phyloP scores from a whole-genome alignment of 2,797 vertebrate genomes.

The Vireo griseus region DNA sequence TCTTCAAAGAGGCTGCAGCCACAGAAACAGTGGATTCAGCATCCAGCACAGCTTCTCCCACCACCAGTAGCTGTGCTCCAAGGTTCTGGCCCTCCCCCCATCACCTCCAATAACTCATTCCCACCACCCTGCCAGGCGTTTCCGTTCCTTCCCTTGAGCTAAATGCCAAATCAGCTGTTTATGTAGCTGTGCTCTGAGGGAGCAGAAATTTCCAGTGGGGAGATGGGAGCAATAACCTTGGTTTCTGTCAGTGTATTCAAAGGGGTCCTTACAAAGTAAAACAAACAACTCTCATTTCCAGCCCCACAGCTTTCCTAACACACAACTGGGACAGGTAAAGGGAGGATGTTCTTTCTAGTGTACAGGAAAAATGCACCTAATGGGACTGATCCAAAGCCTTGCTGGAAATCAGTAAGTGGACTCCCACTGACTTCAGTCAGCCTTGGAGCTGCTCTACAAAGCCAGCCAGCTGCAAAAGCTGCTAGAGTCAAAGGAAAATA shows the following conservation, averaged over 20 bases:
- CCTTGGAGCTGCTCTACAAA: slow-evolving; percentile 3
- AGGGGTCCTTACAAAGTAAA: neutral
- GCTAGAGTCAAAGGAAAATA: slow-evolving; percentile 25
- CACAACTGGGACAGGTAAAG: neutral
- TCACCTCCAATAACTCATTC: slow-evolving; percentile 18
- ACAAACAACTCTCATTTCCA: neutral
- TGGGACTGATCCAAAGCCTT: neutral
- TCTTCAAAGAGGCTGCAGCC: neutral
- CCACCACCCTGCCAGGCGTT: neutral
- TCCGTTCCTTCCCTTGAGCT: neutral
- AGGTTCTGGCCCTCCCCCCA: neutral
- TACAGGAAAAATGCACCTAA: neutral
- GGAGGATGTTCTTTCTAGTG: neutral
- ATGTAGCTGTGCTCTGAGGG: slow-evolving; percentile 31
- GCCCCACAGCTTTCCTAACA: neutral
- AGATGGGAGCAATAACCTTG: slow-evolving; percentile 22
- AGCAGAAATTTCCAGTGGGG: slow-evolving; percentile 19
- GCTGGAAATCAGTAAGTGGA: neutral
- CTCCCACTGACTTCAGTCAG: slow-evolving; percentile 10
- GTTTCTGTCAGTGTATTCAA: neutral
- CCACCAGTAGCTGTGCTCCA: neutral
- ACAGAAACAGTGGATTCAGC: neutral
- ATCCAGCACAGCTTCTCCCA: neutral
- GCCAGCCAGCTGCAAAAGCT: slow-evolving; percentile 25
- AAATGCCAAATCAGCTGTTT: slow-evolving; percentile 48